These are phyloP conservation scores for Macrosiphum euphorbiae DNA, from an alignment of 2,888 invertebrate species.

Conservation along the genomic window DNA sequence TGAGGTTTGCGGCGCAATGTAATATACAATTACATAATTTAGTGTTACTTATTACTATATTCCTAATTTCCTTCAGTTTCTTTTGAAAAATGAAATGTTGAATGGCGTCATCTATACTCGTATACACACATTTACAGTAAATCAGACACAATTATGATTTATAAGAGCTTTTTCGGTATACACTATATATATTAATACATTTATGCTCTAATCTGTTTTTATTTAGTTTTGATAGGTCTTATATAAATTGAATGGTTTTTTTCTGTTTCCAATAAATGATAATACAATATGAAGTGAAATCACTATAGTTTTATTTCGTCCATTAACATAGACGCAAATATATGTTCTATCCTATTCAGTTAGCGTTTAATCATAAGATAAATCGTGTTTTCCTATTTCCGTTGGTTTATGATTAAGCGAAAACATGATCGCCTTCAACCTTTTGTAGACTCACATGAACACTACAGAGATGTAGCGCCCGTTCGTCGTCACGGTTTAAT, in stretches of 20 bases:
- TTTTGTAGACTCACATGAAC: constrained; percentile 25
- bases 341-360: background rate
- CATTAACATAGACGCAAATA: background rate
- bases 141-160: background rate
- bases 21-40: background rate
- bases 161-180: background rate
- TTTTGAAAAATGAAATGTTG: background rate
- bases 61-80: background rate
- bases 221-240: background rate
- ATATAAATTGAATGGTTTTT: background rate
- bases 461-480: background rate
- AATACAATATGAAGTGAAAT: background rate
- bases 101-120: background rate
- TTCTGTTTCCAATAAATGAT: background rate
- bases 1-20: background rate
- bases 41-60: background rate
- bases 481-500: constrained; percentile 54
- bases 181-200: background rate
- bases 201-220: background rate
- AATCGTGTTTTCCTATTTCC: constrained; percentile 1
- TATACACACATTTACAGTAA: background rate
- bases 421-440: constrained; percentile 18
- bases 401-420: constrained; percentile 14
- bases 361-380: background rate
- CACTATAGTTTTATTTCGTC: background rate